Conservation (phyloP, 2,113 vertebrate genomes). For the Clinocottus analis region DNA sequence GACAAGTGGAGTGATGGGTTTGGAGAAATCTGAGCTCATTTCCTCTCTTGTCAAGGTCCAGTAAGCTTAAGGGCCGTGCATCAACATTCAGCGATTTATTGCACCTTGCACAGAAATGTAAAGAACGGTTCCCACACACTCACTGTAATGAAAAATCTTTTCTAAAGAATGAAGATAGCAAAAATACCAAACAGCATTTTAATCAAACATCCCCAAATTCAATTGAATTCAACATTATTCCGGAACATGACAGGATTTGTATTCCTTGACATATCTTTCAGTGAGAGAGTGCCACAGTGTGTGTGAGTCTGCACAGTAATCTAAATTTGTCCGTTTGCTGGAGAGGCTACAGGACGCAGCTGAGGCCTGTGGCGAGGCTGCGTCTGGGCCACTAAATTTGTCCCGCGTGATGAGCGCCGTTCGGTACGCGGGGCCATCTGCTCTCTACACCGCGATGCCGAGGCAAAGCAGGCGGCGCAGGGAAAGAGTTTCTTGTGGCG, state of each 20-base stretch:
- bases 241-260: background rate
- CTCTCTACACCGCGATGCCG: constrained; percentile 18
- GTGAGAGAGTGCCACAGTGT: constrained; percentile 10
- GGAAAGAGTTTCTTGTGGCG: constrained; percentile 41
- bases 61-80: constrained; percentile 39
- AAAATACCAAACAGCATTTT: background rate
- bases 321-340: constrained; percentile 58
- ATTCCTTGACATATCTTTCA: constrained; percentile 17
- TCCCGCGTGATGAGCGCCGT: constrained; percentile 43
- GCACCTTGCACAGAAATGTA: constrained; percentile 36
- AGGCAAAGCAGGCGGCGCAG: constrained; percentile 18
- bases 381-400: constrained; percentile 70
- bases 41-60: constrained; percentile 61
- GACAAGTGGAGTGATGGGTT: constrained; percentile 59
- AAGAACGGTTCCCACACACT: constrained; percentile 34
- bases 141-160: constrained; percentile 4
- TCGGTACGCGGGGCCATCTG: constrained; percentile 60
- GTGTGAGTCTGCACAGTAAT: constrained; percentile 30
- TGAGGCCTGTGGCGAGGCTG: constrained; percentile 67
- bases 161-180: background rate
- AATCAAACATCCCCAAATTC: background rate
- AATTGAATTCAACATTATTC: constrained; percentile 6
- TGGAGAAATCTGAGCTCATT: constrained; percentile 68
- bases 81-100: constrained; percentile 52
- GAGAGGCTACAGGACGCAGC: constrained; percentile 59